Evolutionary conservation across 2,797 vertebrate genomes (phyloP), one percentile per base, ranked within the genome.

Genomic region (Graptemys geographica): DNA sequence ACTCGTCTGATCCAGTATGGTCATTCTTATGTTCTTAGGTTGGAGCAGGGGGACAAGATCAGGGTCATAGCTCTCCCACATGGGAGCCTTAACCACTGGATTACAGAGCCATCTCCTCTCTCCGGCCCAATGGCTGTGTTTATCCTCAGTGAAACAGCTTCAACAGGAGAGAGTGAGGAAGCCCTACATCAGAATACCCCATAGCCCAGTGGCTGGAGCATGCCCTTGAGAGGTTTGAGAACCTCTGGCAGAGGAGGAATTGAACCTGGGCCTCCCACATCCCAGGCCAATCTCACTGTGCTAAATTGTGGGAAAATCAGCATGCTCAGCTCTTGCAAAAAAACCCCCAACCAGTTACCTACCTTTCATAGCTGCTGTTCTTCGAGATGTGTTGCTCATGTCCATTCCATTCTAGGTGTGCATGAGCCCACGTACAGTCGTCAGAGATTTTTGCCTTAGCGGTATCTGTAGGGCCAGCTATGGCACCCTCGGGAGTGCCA

Each of bases 281-380:
- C 27, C 23, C 27, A 59, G 11, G 28, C 13, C 28, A 59, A 21
- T 4, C 9, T 21, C 51, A 33, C 4, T 1, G 41, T 11, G 0
- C 5, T 0, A 0, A 62, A 84, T 23, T 2, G 8, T 8, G 2
- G 79, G 8, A 57, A 78, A 56, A 25, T 37, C 8, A 5, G 1
- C 10, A 52, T 62, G 33, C 78, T 15, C 1, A n/a, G 28, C 53
- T 5, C 2, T 56, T 11, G 51, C 21, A 6, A 83, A 81, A 33
- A 25, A 51, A 33, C 56, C 25, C 37, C 41, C 41, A 41, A 5
- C n/a, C n/a, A 25, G 23, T 55, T 55, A 23, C 21, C 19, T 53
- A 8, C 52, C 53, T 55, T 55, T 23, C 19, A 8, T 23, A 55
- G 23, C 23, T 55, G 8, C 25, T 55, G 23, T 55, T 25, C 55